These are phyloP conservation scores for Drosophila lini DNA, from an alignment of 1,140 invertebrate genomes.

Conservation along the genomic window DNA sequence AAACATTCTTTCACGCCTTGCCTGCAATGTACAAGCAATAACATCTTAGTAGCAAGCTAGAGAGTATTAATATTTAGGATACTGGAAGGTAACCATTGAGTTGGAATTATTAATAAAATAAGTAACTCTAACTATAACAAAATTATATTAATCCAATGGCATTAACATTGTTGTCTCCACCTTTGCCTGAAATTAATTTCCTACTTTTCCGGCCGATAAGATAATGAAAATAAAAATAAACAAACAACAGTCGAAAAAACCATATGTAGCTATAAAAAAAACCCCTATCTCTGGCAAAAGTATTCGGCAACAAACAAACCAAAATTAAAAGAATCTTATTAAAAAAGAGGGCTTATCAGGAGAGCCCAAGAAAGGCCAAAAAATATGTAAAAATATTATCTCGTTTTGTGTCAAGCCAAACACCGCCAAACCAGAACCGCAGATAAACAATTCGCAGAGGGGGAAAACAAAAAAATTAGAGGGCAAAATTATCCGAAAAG, in stretches of 20 bases:
- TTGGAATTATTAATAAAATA: too few species aligned
- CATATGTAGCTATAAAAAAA: not conserved
- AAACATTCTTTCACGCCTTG: not conserved
- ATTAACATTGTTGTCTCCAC: not conserved
- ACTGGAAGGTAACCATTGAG: too few species aligned
- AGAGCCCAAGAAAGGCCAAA: constrained; percentile 21
- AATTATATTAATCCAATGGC: not conserved
- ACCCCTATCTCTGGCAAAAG: constrained; percentile 1
- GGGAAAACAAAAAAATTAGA: constrained; percentile 22
- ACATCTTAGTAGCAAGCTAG: not conserved
- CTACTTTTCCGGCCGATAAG: constrained; percentile 32
- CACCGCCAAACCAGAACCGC: constrained; percentile 21
- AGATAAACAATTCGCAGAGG: constrained; percentile 24
- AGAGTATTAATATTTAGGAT: not conserved
- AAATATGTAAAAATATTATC: constrained; percentile 51
- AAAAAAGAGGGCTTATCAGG: constrained; percentile 12
- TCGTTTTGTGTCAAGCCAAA: constrained; percentile 52
- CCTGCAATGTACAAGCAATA: not conserved
- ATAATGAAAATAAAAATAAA: constrained; percentile 17
- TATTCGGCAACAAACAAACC: not conserved
- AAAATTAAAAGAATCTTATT: constrained; percentile 16
- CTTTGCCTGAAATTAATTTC: constrained; percentile 15
- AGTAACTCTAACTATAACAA: too few species aligned
- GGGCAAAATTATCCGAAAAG: constrained; percentile 17
- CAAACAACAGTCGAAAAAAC: constrained; percentile 17